phyloP scores from a whole-genome alignment of 2,888 invertebrate species.

The Cyclophora albipunctata region DNA sequence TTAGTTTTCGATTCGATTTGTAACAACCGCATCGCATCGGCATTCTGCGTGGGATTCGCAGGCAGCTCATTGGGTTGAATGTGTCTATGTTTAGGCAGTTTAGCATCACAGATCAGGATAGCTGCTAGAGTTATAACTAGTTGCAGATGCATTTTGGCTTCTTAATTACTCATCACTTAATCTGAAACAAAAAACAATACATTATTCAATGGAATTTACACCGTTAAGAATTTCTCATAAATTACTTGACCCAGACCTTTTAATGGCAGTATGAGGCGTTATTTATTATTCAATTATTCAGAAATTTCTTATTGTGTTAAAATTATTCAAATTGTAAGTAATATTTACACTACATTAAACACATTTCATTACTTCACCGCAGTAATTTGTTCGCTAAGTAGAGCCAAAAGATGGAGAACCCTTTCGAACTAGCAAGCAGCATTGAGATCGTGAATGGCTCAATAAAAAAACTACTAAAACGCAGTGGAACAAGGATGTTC shows the following conservation, averaged over 20 bases:
- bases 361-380: too few relatives aligned
- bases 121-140: slow-evolving; percentile 50
- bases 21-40: slow-evolving; percentile 40
- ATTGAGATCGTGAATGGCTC: neutral
- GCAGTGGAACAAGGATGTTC: slow-evolving; percentile 40
- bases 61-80: slow-evolving; percentile 50
- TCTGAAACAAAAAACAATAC: slow-evolving; percentile 50
- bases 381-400: too few relatives aligned
- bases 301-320: too few relatives aligned
- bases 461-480: slow-evolving; percentile 31
- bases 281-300: too few relatives aligned
- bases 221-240: neutral
- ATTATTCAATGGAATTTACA: neutral
- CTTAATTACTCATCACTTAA: slow-evolving; percentile 47
- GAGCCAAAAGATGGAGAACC: too few relatives aligned
- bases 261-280: too few relatives aligned
- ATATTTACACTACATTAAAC: too few relatives aligned
- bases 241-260: too few relatives aligned
- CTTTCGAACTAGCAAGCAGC: too few relatives aligned
- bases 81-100: slow-evolving; percentile 50
- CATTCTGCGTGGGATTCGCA: slow-evolving; percentile 43
- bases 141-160: slow-evolving; percentile 54
- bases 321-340: too few relatives aligned
- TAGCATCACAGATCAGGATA: slow-evolving; percentile 61
- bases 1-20: slow-evolving; percentile 51